A percentile compares a stretch with the other conserved stretches of the same genome.
These are phyloP conservation scores for Danionella dracula DNA, from an alignment of 2,797 vertebrate species.

Conservation along the genomic window DNA sequence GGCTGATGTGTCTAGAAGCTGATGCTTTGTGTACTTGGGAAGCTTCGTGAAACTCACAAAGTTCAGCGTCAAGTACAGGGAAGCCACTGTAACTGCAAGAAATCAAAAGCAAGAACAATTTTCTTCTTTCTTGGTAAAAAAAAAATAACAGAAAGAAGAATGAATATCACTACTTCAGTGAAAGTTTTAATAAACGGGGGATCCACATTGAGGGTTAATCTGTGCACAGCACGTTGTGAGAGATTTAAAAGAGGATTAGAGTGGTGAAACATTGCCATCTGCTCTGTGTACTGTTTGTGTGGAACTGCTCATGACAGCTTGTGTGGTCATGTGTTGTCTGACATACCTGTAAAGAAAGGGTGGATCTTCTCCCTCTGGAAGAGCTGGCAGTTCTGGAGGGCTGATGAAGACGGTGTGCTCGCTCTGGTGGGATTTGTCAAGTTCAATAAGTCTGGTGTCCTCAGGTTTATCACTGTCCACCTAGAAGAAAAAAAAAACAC, in stretches of 20 bases:
- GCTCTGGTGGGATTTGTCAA: constrained; percentile 92
- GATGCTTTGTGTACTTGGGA: constrained; percentile 67
- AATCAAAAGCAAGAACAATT: constrained; percentile 37
- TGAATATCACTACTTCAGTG: neutral
- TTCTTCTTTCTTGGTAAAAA: neutral
- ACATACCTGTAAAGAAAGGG: constrained; percentile 87
- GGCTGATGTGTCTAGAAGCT: constrained; percentile 81
- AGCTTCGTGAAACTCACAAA: constrained; percentile 84
- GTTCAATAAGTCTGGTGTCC: constrained; percentile 88
- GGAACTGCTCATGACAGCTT: neutral
- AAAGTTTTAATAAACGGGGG: constrained; percentile 5
- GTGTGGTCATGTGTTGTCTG: neutral
- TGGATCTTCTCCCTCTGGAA: constrained; percentile 88
- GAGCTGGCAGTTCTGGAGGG: constrained; percentile 89
- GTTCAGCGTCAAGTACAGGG: constrained; percentile 83
- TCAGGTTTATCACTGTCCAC: constrained; percentile 84
- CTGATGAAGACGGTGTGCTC: constrained; percentile 98
- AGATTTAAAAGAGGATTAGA: constrained; percentile 9
- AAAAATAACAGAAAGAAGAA: too few relatives aligned
- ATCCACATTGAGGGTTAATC: constrained; percentile 24
- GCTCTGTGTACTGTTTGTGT: neutral
- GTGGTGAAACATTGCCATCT: neutral
- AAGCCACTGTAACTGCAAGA: constrained; percentile 88
- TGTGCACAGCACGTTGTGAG: neutral
- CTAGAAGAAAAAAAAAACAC: constrained; percentile 56